phyloP scores from a whole-genome alignment of 2,888 invertebrate species.

The Apotomis turbidana region DNA sequence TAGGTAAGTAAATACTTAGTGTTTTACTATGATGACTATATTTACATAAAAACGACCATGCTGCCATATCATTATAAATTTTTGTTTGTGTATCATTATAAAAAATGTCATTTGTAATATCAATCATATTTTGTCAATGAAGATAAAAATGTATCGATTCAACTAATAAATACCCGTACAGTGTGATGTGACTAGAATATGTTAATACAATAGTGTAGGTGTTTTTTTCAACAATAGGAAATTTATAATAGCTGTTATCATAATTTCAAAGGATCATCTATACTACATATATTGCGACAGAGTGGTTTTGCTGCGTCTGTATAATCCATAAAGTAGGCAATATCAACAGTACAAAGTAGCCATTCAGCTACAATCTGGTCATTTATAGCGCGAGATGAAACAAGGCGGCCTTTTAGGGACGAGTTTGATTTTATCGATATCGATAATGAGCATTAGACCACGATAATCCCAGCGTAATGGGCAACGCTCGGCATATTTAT shows the following conservation, averaged over 20 bases:
- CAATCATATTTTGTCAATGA: too few relatives aligned
- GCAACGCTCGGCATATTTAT: conserved; percentile 6
- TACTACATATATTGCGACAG: conserved; percentile 40
- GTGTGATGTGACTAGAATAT: too few relatives aligned
- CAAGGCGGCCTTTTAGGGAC: conserved; percentile 64
- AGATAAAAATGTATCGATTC: too few relatives aligned
- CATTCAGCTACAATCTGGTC: conserved; percentile 80
- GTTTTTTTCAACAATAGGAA: neutral
- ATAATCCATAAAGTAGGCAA: conserved; percentile 78
- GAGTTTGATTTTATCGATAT: conserved; percentile 56
- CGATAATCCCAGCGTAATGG: conserved; percentile 31
- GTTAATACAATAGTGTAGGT: too few relatives aligned
- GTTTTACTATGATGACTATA: too few relatives aligned
- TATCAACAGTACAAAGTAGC: conserved; percentile 73
- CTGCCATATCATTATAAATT: too few relatives aligned
- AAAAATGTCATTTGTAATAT: too few relatives aligned
- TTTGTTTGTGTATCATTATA: too few relatives aligned
- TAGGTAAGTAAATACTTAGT: too few relatives aligned
- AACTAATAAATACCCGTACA: too few relatives aligned
- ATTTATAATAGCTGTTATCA: conserved; percentile 5
- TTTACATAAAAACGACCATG: too few relatives aligned
- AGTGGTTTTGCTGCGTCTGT: conserved; percentile 71
- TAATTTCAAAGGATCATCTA: conserved; percentile 31
- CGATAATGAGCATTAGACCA: conserved; percentile 44
- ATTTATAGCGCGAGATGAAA: conserved; percentile 80